Conservation (phyloP, 2,797 vertebrate genomes). For the Orientallactaga sibirica region DNA sequence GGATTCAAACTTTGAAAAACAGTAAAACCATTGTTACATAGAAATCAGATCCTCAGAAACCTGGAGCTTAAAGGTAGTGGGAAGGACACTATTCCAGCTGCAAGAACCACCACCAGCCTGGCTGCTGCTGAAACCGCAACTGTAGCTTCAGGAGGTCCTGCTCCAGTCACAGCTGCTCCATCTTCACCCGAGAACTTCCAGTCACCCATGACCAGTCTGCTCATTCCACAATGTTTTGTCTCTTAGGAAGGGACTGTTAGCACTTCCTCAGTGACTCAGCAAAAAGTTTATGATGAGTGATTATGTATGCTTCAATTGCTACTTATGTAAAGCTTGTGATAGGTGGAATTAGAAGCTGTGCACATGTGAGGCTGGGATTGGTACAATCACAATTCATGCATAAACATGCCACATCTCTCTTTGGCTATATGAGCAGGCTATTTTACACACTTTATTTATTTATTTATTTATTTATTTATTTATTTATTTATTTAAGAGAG, state of each 20-base stretch:
- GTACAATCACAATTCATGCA: background rate
- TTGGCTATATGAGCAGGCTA: background rate
- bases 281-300: too few relatives aligned
- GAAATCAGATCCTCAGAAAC: conserved; percentile 1
- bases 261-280: background rate
- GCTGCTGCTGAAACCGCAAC: background rate
- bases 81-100: background rate
- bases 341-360: background rate
- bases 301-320: background rate
- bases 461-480: too few relatives aligned
- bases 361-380: background rate
- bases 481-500: too few relatives aligned
- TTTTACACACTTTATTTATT: background rate
- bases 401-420: background rate
- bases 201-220: background rate
- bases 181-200: background rate
- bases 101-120: background rate
- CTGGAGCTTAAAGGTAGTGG: background rate
- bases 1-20: background rate
- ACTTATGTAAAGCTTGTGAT: background rate
- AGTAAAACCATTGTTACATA: background rate
- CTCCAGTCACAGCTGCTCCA: background rate
- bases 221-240: background rate
- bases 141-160: background rate
- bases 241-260: background rate